Percentiles rank a stretch among this genome's conserved stretches.
phyloP scores from a whole-genome alignment of 2,888 invertebrate species.

The Sminthurinus aureus region DNA sequence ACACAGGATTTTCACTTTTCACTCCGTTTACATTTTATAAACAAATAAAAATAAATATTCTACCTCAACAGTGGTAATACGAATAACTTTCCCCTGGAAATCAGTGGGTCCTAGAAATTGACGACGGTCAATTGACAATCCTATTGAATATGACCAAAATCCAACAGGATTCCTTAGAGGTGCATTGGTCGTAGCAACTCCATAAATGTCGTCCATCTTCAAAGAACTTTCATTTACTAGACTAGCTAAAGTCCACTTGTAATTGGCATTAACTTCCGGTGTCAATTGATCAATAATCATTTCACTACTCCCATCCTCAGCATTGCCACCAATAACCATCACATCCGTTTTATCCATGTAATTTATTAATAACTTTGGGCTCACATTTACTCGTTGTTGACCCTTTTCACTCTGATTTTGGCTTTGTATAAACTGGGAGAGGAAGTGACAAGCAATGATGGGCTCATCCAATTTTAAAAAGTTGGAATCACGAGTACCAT shows the following conservation, averaged over 20 bases:
- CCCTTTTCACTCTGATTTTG: background rate
- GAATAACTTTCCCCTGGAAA: conserved; percentile 48
- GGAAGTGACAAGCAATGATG: conserved; percentile 21
- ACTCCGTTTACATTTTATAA: background rate
- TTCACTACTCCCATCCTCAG: conserved; percentile 24
- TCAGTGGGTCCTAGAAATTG: conserved; percentile 38
- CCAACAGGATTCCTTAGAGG: conserved; percentile 48
- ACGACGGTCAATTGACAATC: conserved; percentile 42
- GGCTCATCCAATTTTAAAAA: background rate
- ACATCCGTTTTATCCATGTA: conserved; percentile 37
- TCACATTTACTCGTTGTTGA: conserved; percentile 5
- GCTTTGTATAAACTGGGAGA: background rate
- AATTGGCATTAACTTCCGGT: conserved; percentile 47
- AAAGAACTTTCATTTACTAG: background rate
- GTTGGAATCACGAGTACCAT: too few species aligned
- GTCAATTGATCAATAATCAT: conserved; percentile 44
- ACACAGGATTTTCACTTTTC: background rate
- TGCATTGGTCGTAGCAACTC: conserved; percentile 45
- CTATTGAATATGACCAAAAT: conserved; percentile 43
- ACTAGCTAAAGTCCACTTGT: conserved; percentile 54
- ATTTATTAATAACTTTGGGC: conserved; percentile 38
- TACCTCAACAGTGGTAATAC: conserved; percentile 55
- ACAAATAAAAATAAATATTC: background rate
- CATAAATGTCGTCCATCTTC: conserved; percentile 49
- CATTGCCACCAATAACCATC: conserved; percentile 30